A percentile compares a stretch with the other conserved stretches of the same genome.
phyloP scores from a whole-genome alignment of 1,140 invertebrate genomes.

The Zelostemma sp. region DNA sequence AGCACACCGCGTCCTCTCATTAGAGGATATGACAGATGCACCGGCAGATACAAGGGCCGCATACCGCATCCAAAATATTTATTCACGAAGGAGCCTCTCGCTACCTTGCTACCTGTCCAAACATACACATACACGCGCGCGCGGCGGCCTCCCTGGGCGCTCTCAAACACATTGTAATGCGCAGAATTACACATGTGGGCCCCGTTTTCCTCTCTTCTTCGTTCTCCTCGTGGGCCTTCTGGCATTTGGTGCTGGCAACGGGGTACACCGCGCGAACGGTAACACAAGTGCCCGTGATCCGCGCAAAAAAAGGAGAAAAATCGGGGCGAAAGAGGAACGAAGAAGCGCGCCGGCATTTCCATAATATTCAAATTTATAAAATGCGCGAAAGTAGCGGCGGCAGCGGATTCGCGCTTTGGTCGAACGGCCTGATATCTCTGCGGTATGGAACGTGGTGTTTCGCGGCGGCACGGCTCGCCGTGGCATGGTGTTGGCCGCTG shows the following conservation, averaged over 20 bases:
- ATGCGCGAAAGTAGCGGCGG: constrained; percentile 19
- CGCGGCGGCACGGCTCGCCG: constrained; percentile 20
- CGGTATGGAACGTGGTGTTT: constrained; percentile 55
- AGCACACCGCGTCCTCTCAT: constrained; percentile 37
- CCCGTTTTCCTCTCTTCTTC: constrained; percentile 12
- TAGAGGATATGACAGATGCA: constrained; percentile 51
- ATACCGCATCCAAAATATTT: constrained; percentile 41
- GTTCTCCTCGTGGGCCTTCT: background rate
- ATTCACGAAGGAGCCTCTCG: constrained; percentile 25
- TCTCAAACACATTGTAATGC: constrained; percentile 21
- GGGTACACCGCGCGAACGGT: constrained; percentile 1
- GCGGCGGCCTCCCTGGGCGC: constrained; percentile 3
- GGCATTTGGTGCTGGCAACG: constrained; percentile 6
- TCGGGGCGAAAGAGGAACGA: constrained; percentile 5
- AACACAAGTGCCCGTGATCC: too few relatives aligned
- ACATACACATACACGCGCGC: constrained; percentile 15
- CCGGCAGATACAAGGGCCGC: constrained; percentile 36
- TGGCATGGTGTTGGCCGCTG: constrained; percentile 62
- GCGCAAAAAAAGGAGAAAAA: constrained; percentile 17
- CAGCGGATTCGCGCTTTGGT: constrained; percentile 16
- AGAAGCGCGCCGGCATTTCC: constrained; percentile 41
- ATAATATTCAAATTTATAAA: constrained; percentile 47
- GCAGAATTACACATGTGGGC: constrained; percentile 22
- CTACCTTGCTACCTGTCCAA: constrained; percentile 24
- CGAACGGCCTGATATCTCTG: constrained; percentile 32